These are phyloP conservation scores for Abscondita cerata DNA, from an alignment of 2,888 invertebrate genomes.

Conservation along the genomic window DNA sequence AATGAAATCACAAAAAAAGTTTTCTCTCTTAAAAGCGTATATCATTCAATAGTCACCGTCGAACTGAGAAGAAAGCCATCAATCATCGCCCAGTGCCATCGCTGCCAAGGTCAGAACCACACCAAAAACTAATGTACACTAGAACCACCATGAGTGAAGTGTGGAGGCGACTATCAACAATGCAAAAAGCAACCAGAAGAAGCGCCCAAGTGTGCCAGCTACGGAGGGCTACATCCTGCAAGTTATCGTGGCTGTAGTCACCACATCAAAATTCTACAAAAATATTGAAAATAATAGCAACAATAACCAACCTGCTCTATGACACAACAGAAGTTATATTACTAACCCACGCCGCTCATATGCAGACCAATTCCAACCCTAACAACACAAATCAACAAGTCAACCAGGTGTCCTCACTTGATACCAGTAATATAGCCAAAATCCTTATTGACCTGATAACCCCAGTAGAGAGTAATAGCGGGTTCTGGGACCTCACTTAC, in stretches of 20 bases:
- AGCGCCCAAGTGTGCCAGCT: not conserved
- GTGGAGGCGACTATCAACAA: not conserved
- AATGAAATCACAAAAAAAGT: not conserved
- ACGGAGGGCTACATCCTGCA: too few species aligned
- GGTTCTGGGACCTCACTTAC: too few species aligned
- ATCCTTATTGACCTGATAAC: not conserved
- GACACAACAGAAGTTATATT: too few species aligned
- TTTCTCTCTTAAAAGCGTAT: not conserved
- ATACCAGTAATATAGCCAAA: not conserved
- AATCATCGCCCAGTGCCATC: not conserved
- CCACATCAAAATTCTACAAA: not conserved
- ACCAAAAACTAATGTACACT: too few species aligned
- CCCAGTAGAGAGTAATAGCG: too few species aligned
- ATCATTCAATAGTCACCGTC: not conserved
- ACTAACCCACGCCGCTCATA: too few species aligned
- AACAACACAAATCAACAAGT: too few species aligned
- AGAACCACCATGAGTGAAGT: not conserved
- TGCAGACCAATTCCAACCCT: too few species aligned
- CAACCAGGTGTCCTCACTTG: not conserved
- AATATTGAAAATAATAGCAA: too few species aligned
- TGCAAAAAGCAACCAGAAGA: not conserved
- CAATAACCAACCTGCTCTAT: too few species aligned
- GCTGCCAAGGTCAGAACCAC: not conserved
- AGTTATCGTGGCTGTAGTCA: too few species aligned
- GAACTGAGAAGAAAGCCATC: not conserved